These are phyloP conservation scores for Trinectes maculatus DNA, from an alignment of 2,113 vertebrate genomes.

Conservation along the genomic window DNA sequence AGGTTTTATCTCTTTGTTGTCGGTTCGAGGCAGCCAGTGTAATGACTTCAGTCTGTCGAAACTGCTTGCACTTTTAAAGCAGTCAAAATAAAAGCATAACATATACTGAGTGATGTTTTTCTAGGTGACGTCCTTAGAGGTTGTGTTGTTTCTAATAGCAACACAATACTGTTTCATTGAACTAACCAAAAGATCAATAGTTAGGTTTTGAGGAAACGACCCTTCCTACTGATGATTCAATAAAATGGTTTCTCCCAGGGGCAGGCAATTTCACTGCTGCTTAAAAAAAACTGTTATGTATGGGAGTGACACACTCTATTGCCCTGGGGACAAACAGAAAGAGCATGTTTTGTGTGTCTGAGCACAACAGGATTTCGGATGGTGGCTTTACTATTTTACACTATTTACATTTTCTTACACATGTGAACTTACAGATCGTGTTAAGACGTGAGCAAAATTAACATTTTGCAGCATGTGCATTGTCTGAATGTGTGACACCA, in stretches of 20 bases:
- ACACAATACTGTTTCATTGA: neutral
- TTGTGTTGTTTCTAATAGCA: neutral
- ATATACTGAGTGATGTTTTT: neutral
- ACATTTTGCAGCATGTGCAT: neutral
- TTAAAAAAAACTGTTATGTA: slow-evolving; percentile 20
- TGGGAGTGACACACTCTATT: neutral
- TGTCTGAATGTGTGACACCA: no score
- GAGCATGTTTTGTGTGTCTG: neutral
- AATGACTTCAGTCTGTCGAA: neutral
- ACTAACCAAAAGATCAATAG: slow-evolving; percentile 46
- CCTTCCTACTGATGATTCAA: slow-evolving; percentile 32
- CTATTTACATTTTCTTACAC: neutral
- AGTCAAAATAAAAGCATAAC: neutral
- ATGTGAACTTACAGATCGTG: no score
- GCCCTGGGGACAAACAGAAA: neutral
- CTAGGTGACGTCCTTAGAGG: neutral
- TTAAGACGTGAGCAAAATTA: no score
- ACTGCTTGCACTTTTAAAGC: neutral
- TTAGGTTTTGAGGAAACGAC: slow-evolving; percentile 18
- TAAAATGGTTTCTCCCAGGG: slow-evolving; percentile 10
- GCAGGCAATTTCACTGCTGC: neutral
- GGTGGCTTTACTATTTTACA: neutral
- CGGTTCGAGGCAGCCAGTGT: neutral
- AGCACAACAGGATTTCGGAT: neutral
- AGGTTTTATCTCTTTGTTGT: neutral